These are phyloP conservation scores for Phyllotis vaccarum DNA, from an alignment of 2,797 vertebrate genomes.

Conservation along the genomic window DNA sequence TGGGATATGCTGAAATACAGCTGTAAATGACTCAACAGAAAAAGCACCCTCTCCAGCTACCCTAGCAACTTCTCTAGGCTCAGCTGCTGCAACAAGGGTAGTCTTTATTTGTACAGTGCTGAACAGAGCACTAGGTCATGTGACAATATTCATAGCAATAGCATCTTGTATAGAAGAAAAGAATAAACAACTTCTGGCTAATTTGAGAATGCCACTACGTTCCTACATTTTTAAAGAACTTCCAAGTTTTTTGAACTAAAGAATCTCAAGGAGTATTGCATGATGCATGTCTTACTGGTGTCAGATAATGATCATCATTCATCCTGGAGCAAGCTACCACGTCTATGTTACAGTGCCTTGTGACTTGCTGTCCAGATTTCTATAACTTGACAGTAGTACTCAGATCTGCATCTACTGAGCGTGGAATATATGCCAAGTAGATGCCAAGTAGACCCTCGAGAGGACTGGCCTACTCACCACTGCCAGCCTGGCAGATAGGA, in stretches of 20 bases:
- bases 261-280: not conserved
- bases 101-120: not conserved
- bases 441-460: not conserved
- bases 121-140: not conserved
- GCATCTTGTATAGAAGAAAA: constrained; percentile 7
- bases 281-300: not conserved
- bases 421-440: not conserved
- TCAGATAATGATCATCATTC: not conserved
- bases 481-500: not conserved
- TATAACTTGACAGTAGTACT: not conserved
- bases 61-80: not conserved
- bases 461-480: not conserved
- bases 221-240: not conserved
- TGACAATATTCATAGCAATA: not conserved
- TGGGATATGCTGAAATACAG: not conserved
- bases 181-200: not conserved
- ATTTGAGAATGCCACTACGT: not conserved
- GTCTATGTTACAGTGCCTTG: not conserved
- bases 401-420: not conserved
- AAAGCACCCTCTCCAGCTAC: not conserved
- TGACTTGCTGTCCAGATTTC: not conserved
- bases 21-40: not conserved
- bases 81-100: not conserved
- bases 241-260: not conserved
- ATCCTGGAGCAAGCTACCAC: not conserved